A percentile compares a stretch with the other conserved stretches of the same genome.
Conservation (phyloP, 2,797 vertebrate species). For the Chaetophractus vellerosus region DNA sequence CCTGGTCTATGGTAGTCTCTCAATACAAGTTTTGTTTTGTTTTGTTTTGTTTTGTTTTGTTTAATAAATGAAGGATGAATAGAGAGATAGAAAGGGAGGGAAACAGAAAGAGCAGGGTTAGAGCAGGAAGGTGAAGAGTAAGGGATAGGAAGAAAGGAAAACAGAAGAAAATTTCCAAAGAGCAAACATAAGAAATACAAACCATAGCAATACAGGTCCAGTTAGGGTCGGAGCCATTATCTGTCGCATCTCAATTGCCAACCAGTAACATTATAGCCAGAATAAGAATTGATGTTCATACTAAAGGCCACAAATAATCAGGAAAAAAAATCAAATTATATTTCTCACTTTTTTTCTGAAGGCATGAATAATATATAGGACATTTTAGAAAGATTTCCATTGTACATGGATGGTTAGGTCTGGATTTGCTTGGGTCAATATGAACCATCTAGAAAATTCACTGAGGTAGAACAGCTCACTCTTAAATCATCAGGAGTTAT, state of each 20-base stretch:
- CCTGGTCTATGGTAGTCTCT: not conserved
- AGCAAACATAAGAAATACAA: not conserved
- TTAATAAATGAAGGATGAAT: not conserved
- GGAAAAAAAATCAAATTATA: not conserved
- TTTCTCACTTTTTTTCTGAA: not conserved
- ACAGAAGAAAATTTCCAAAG: not conserved
- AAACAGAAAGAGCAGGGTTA: not conserved
- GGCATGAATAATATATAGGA: not conserved
- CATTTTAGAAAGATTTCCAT: constrained; percentile 8
- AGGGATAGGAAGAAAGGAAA: not conserved
- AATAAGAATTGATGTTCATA: not conserved
- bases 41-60: not conserved
- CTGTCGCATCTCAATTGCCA: fast-evolving
- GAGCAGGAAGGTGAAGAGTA: not conserved
- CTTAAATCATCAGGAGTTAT: not conserved
- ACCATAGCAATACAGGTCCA: fast-evolving
- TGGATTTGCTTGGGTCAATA: not conserved
- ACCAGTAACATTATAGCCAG: not conserved
- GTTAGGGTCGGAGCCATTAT: fast-evolving
- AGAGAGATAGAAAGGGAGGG: not conserved
- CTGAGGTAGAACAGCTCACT: constrained; percentile 25
- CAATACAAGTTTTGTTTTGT: not conserved
- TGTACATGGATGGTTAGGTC: not conserved
- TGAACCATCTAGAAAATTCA: constrained; percentile 20
- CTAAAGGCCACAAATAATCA: not conserved